Evolutionary conservation across 2,113 vertebrate genomes (phyloP).

Genomic region (Sapayoa aenigma): DNA sequence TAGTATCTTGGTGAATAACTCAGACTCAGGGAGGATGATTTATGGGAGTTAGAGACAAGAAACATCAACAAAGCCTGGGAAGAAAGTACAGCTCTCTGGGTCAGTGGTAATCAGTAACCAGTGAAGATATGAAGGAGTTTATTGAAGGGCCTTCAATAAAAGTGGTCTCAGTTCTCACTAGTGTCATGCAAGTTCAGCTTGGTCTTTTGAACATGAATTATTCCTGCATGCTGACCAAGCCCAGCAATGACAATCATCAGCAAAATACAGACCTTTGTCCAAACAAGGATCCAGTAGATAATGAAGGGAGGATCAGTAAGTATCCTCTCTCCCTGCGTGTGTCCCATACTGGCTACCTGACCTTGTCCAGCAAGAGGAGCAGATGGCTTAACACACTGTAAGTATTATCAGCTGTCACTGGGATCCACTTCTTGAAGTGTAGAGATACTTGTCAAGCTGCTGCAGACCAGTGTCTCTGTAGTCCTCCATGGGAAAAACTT

Average conservation of each 20-base stretch:
- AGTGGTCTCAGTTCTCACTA: background rate
- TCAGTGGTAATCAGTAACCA: background rate
- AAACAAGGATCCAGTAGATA: background rate
- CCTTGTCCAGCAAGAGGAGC: background rate
- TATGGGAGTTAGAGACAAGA: background rate
- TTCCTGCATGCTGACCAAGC: background rate
- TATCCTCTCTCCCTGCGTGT: background rate
- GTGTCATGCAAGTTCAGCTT: background rate
- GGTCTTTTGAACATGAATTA: background rate
- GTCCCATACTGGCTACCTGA: rapidly evolving
- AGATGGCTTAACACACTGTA: background rate
- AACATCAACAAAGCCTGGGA: background rate
- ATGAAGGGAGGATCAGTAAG: background rate
- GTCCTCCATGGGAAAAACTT: background rate
- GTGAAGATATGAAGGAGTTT: background rate
- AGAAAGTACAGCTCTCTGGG: background rate
- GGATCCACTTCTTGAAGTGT: rapidly evolving
- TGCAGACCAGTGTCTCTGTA: background rate
- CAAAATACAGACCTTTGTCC: background rate
- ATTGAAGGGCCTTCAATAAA: background rate
- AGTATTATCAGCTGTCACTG: background rate
- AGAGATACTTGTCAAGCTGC: background rate
- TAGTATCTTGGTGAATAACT: background rate
- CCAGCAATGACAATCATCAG: background rate
- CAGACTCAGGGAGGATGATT: background rate